Base-by-base conservation (phyloP, 2,888 invertebrate species). In the Drosophila paramelanica region DNA sequence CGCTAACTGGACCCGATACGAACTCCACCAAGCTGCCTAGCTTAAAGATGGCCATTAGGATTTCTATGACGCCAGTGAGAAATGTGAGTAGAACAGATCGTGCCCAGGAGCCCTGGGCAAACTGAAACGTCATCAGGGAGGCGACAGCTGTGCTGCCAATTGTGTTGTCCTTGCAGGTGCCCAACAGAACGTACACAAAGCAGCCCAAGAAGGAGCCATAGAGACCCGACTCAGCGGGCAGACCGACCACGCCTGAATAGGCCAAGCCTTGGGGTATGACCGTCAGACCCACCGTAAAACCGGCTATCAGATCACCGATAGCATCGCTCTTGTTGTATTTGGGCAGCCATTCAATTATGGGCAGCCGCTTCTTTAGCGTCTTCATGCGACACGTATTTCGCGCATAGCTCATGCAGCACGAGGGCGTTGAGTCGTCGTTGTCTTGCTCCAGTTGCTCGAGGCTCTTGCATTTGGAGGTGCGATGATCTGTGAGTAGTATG, bases 111-210 rank as follows among this genome's bases (percentile, higher is more conserved):
- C 95, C 95, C 41, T 94, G 94, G 0, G 96, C 94, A 33, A 96
- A 94, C 93, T 96, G 96, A 91, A 94, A 96, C 1, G 97, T 97
- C 89, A 98, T 94, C 57, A 98, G 93, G 1, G 98, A 97, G 76
- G 97, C 96, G 79, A 98, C 97, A 73, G 98, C 98, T 1, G 98
- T 98, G 38, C 98, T 98, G 8, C 98, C 98, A 84, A 98, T 95
- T 2, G 98, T 98, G 77, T 97, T 96, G 91, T 98, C 98, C 92
- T 97, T 97, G 91, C 97, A 97, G 61, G 97, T 97, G 43, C 98
- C 98, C 79, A 98, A 94, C 70, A 98, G 92, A 76, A 97, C 96
- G 93, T 98, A 98, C 73, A 98, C 94, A 92, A 98, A 96, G 91
- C 97, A 96, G 45, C 98, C 97, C 90, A 98, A 93, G 93, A 98